Conservation (phyloP, 1,140 invertebrate species). For the Melipona quadrifasciata region DNA sequence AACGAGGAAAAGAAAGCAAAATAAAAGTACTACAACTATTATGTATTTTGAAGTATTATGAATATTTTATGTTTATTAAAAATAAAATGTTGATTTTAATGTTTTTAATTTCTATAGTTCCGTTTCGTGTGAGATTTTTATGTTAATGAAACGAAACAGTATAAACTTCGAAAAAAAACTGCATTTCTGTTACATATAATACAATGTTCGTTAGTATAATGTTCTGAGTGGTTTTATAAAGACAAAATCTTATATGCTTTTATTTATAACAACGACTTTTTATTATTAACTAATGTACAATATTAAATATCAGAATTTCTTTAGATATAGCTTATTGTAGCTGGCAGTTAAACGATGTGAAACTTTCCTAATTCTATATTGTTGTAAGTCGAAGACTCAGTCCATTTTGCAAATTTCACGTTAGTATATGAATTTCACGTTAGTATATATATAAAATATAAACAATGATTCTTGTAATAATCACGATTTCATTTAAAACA, state of each 20-base stretch:
- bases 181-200: neutral
- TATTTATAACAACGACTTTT: constrained; percentile 55
- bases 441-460: constrained; percentile 18
- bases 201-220: constrained; percentile 10
- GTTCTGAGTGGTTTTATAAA: constrained; percentile 32
- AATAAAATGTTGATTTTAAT: constrained; percentile 48
- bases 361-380: constrained; percentile 34
- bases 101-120: constrained; percentile 6
- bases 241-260: constrained; percentile 50
- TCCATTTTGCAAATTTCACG: constrained; percentile 21
- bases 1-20: constrained; percentile 6
- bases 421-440: constrained; percentile 11
- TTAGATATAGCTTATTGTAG: constrained; percentile 53
- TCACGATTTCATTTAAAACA: constrained; percentile 29
- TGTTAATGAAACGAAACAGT: constrained; percentile 33
- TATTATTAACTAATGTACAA: constrained; percentile 65
- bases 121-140: neutral
- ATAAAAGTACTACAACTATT: constrained; percentile 41
- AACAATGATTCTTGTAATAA: constrained; percentile 29
- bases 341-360: constrained; percentile 50
- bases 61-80: constrained; percentile 51
- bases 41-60: constrained; percentile 20
- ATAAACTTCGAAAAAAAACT: constrained; percentile 23
- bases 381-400: constrained; percentile 19
- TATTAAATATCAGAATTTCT: constrained; percentile 60